phyloP scores from a whole-genome alignment of 2,888 invertebrate genomes.

The Caenorhabditis virilis region DNA sequence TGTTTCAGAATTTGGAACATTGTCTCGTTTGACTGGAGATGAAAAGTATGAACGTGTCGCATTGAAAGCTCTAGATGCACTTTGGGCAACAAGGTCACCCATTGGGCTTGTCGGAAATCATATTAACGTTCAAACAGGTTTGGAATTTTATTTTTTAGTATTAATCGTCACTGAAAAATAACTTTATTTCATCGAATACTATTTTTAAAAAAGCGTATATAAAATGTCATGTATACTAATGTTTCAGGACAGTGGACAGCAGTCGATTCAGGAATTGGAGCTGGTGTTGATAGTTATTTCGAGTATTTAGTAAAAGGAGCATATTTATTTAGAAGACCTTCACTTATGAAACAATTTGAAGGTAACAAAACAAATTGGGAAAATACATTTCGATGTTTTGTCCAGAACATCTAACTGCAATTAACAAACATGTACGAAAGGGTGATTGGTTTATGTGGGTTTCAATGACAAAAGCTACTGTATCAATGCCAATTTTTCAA shows the following conservation, averaged over 20 bases:
- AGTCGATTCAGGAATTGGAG: slow-evolving; percentile 90
- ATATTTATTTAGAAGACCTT: slow-evolving; percentile 85
- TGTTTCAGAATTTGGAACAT: slow-evolving; percentile 89
- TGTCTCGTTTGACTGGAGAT: slow-evolving; percentile 67
- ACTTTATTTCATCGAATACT: too few species aligned
- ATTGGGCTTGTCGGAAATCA: slow-evolving; percentile 83
- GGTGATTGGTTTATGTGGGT: slow-evolving; percentile 99
- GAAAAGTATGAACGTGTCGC: slow-evolving; percentile 88
- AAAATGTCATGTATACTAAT: background rate
- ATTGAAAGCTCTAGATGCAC: slow-evolving; percentile 82
- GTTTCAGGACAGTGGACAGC: slow-evolving; percentile 81
- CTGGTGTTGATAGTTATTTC: slow-evolving; percentile 81
- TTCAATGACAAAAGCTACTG: slow-evolving; percentile 83
- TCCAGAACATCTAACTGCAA: slow-evolving; percentile 70
- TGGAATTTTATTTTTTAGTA: background rate
- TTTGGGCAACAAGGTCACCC: slow-evolving; percentile 84
- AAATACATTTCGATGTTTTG: background rate
- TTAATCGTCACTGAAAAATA: background rate
- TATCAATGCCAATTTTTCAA: slow-evolving; percentile 95
- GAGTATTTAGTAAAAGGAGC: slow-evolving; percentile 97
- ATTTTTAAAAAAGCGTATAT: too few species aligned
- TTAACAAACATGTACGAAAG: slow-evolving; percentile 76
- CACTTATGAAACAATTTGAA: slow-evolving; percentile 87
- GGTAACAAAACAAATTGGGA: slow-evolving; percentile 69
- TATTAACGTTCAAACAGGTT: slow-evolving; percentile 75